These are phyloP conservation scores for Hydrotaea cyrtoneurina DNA, from an alignment of 2,888 invertebrate genomes.

Conservation along the genomic window DNA sequence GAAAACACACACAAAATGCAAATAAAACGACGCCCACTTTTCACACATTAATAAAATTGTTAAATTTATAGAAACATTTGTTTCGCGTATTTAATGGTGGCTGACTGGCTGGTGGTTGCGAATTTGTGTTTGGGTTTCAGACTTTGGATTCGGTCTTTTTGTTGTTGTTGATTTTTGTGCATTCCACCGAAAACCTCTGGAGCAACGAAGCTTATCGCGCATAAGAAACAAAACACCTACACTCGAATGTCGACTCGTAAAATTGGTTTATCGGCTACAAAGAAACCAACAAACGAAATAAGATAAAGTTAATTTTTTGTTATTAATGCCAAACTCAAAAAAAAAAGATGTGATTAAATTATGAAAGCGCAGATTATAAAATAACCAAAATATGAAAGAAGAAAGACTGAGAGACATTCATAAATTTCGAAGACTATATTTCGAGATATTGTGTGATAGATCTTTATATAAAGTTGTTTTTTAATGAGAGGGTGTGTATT, in stretches of 20 bases:
- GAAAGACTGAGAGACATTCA: too few species aligned
- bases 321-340: neutral
- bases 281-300: neutral
- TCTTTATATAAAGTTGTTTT: too few species aligned
- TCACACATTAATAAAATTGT: conserved; percentile 66
- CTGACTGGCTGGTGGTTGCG: conserved; percentile 6
- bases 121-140: neutral
- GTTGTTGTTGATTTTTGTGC: neutral
- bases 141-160: too few species aligned
- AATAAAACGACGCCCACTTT: conserved; percentile 63
- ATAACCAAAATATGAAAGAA: too few species aligned
- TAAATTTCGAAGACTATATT: too few species aligned
- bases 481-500: too few species aligned
- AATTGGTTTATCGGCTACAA: neutral
- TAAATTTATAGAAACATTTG: conserved; percentile 48
- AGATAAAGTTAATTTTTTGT: neutral
- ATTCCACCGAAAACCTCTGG: neutral
- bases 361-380: neutral
- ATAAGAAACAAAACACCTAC: neutral
- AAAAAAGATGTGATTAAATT: conserved; percentile 7
- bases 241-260: neutral
- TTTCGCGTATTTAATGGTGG: neutral
- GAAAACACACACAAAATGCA: neutral
- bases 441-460: too few species aligned
- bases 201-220: neutral